These are phyloP conservation scores for Terebella lapidaria DNA, from an alignment of 2,888 invertebrate genomes.

Conservation along the genomic window DNA sequence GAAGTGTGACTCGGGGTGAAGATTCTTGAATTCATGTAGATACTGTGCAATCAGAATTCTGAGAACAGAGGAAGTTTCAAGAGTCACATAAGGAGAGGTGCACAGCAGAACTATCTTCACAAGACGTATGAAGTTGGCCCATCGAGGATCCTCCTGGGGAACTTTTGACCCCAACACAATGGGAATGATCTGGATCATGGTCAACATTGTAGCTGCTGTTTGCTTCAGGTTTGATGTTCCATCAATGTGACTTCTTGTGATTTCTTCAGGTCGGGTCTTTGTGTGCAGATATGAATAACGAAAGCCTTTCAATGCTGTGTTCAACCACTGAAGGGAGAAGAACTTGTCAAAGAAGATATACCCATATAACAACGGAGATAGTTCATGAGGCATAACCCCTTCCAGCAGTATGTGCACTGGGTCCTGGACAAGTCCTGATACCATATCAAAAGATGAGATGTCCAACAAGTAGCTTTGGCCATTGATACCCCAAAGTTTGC, in stretches of 20 bases:
- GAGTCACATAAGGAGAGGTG: too few species aligned
- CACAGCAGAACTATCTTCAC: too few species aligned
- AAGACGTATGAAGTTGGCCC: too few species aligned
- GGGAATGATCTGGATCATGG: neutral
- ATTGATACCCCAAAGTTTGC: slow-evolving; percentile 9
- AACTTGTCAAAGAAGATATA: neutral
- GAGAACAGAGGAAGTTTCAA: too few species aligned
- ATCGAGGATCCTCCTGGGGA: too few species aligned
- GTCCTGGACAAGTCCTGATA: neutral
- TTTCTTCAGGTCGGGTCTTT: neutral
- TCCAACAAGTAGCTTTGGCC: neutral
- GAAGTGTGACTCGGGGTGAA: too few species aligned
- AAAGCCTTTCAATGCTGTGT: neutral
- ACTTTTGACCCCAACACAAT: neutral
- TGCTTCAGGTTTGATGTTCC: neutral
- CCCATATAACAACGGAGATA: neutral
- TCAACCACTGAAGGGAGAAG: neutral
- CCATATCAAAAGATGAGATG: neutral
- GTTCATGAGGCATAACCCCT: neutral
- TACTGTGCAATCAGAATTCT: too few species aligned
- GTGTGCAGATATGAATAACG: neutral
- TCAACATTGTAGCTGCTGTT: neutral
- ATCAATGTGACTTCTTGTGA: neutral
- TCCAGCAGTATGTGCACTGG: slow-evolving; percentile 2
- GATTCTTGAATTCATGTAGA: too few species aligned